These are phyloP conservation scores for Trachythela sp. DNA, from an alignment of 64 coral and sea anemone species.

Conservation along the genomic window DNA sequence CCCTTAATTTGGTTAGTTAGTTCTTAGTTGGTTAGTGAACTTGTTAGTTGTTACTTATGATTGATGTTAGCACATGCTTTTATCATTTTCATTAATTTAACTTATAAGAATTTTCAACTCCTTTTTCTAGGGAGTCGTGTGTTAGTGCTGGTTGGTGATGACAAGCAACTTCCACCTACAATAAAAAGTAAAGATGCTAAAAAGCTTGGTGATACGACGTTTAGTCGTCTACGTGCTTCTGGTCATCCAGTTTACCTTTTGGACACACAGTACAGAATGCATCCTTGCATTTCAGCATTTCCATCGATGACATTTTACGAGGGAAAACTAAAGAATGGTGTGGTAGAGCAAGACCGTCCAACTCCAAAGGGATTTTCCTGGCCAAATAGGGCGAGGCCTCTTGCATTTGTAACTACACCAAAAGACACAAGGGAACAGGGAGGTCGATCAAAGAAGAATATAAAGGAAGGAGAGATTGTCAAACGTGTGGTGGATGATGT, in stretches of 20 bases:
- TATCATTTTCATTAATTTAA: no score
- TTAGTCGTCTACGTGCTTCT: not conserved
- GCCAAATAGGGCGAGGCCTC: constrained; percentile 50
- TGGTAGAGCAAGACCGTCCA: constrained; percentile 14
- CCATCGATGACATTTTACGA: constrained; percentile 68
- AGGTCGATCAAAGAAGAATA: constrained; percentile 49
- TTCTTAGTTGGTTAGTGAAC: no score
- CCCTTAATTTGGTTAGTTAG: no score
- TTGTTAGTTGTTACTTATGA: no score
- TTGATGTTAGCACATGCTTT: no score
- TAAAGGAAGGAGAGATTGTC: constrained; percentile 38
- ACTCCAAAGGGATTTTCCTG: constrained; percentile 58
- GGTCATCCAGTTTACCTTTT: constrained; percentile 35
- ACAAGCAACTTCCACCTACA: constrained; percentile 67
- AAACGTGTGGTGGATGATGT: constrained; percentile 44
- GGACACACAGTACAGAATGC: constrained; percentile 77
- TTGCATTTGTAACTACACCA: constrained; percentile 57
- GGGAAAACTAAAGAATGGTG: constrained; percentile 50
- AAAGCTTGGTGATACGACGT: not conserved
- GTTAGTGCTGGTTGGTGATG: constrained; percentile 46
- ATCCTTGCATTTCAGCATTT: constrained; percentile 62
- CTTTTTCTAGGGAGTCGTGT: not conserved
- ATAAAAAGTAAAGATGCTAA: constrained; percentile 22
- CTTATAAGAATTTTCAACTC: not conserved
- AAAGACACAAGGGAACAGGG: constrained; percentile 18